phyloP scores from a whole-genome alignment of 2,113 vertebrate genomes.

The Sebastes schlegelii region DNA sequence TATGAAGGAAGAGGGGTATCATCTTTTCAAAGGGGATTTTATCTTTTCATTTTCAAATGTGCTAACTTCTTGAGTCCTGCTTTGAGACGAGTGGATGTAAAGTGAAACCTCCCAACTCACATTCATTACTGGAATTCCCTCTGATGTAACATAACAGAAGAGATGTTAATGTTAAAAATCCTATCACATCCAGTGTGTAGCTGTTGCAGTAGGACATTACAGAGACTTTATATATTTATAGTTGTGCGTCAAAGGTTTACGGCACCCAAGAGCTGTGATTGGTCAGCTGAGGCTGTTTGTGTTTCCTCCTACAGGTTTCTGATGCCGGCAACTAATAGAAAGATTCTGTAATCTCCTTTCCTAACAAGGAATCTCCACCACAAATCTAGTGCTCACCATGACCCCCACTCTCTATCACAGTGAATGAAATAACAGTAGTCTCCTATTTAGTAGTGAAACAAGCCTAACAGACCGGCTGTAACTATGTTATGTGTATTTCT shows the following conservation, averaged over 20 bases:
- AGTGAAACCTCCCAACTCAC: not conserved
- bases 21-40: not conserved
- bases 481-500: not conserved
- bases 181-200: not conserved
- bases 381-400: not conserved
- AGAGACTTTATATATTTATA: not conserved
- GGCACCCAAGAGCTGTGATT: not conserved
- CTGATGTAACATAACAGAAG: not conserved
- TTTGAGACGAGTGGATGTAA: not conserved
- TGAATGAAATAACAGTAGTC: not conserved
- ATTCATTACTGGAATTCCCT: not conserved
- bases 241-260: not conserved
- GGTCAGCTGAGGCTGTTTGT: not conserved
- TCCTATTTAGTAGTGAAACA: not conserved
- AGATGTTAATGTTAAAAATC: not conserved
- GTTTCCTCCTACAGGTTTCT: not conserved
- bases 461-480: not conserved
- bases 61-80: not conserved
- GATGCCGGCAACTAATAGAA: not conserved
- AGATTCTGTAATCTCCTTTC: not conserved
- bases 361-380: not conserved
- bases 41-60: not conserved
- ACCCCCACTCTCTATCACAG: not conserved
- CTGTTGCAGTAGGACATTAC: not conserved
- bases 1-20: not conserved